Base-by-base conservation (phyloP, 2,888 invertebrate species). In the Gnatocerus cornutus region DNA sequence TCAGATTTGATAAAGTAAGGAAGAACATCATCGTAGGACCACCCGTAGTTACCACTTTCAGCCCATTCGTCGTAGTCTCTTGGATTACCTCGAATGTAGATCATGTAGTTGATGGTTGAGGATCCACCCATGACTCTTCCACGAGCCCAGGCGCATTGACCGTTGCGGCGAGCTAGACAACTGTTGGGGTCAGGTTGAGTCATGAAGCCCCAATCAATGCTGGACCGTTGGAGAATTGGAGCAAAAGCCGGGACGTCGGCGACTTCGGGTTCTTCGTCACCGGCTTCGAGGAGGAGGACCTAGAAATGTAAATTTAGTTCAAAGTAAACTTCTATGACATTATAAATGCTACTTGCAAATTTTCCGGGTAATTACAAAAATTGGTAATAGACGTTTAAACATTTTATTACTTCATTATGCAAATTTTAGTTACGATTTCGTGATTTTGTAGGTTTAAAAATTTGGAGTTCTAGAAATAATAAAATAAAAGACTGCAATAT, bases 1-100 rank as follows among this genome's bases (percentile, higher is more conserved):
- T 91, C 91, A 0, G 90, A 86, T 83, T 90, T 90, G 65, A 88
- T 88, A 81, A 90, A 93, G 79, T 93, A 93, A 0, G 91, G 91
- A 10, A 93, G 84, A 0, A 90, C 90, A 73, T 90, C 88, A 50
- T 84, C 80, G 78, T 87, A 91, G 64, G 87, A 88, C 91, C 91
- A 91, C 4, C 90, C 90, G 63, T 85, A 83, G 75, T 90, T 90
- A 0, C 89, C 91, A 43, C 87, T 79, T 14, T 85, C 85, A n/a
- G 87, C 89, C 92, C 92, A 92, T 48, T 86, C 84, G 74, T 91
- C 89, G 79, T 90, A 92, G 78, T 91, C 91, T 52, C 85, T 80
- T 37, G 85, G 87, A 71, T 88, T 87, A 0, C 90, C 90, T 77
- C 90, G 82, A 69, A 88, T 88, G 80, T 90, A 90, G 10, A 89